phyloP scores from a whole-genome alignment of 2,888 invertebrate genomes.

The Cyclophora albipunctata region DNA sequence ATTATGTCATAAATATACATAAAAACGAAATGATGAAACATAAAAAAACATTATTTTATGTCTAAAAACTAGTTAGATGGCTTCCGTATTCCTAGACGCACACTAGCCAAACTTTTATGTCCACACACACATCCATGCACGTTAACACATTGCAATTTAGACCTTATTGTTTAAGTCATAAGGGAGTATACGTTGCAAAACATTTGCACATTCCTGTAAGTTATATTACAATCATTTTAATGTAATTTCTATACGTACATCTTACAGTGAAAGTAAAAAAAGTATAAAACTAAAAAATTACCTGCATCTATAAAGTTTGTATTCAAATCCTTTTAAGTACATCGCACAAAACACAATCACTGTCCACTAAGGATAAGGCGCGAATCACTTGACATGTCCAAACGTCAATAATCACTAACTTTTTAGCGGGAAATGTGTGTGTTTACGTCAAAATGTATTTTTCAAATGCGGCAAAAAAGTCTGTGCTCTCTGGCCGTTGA shows the following conservation, averaged over 20 bases:
- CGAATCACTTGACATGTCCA: constrained; percentile 7
- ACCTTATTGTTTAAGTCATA: too few relatives aligned
- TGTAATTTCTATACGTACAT: too few relatives aligned
- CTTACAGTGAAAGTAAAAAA: too few relatives aligned
- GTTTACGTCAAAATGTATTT: constrained; percentile 73
- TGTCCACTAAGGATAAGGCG: constrained; percentile 20
- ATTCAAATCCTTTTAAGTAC: constrained; percentile 33
- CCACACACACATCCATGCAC: too few relatives aligned
- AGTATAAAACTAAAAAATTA: constrained; percentile 21
- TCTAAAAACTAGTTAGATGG: too few relatives aligned
- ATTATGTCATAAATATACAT: too few relatives aligned
- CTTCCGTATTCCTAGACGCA: too few relatives aligned
- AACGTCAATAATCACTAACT: constrained; percentile 12
- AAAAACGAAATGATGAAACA: background rate
- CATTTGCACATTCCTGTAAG: too few relatives aligned
- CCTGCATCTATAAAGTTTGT: constrained; percentile 55
- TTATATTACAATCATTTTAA: too few relatives aligned
- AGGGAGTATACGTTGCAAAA: too few relatives aligned
- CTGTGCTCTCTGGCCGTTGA: constrained; percentile 50
- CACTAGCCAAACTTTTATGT: too few relatives aligned
- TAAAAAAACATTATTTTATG: background rate
- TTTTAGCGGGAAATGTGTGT: constrained; percentile 57
- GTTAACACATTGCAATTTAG: too few relatives aligned
- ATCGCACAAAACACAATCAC: constrained; percentile 39
- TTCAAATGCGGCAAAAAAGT: constrained; percentile 73